A percentile compares a stretch with the other conserved stretches of the same genome.
Evolutionary conservation across 2,797 vertebrate genomes (phyloP).

Genomic region (Microtus agrestis): DNA sequence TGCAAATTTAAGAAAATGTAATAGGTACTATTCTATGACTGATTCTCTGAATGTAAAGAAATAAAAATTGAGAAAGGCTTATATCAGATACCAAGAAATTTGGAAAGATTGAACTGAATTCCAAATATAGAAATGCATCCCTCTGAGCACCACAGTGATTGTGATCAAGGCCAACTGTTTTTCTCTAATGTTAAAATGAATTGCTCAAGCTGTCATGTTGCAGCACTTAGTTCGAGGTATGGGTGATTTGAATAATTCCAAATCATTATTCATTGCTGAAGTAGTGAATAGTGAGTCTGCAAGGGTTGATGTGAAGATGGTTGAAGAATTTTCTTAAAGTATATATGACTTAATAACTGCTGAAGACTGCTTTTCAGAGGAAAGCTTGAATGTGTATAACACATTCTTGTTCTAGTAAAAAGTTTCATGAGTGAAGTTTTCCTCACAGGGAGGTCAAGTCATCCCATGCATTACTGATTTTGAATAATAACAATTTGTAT

Average conservation of each 20-base stretch:
- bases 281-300: neutral
- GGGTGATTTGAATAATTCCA: neutral
- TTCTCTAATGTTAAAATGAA: neutral
- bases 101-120: neutral
- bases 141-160: neutral
- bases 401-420: neutral
- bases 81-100: neutral
- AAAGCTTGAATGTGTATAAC: neutral
- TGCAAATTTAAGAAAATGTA: neutral
- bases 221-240: neutral
- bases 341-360: neutral
- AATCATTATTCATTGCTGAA: neutral
- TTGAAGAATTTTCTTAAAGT: neutral
- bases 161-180: neutral
- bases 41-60: neutral
- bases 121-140: neutral
- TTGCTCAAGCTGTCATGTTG: neutral
- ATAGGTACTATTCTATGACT: neutral
- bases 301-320: neutral
- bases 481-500: neutral
- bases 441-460: neutral
- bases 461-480: neutral
- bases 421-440: neutral
- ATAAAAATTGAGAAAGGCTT: neutral
- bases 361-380: neutral